A percentile compares a stretch with the other conserved stretches of the same genome.
phyloP scores from a whole-genome alignment of 2,888 invertebrate species.

The Ryuthela nishihirai region DNA sequence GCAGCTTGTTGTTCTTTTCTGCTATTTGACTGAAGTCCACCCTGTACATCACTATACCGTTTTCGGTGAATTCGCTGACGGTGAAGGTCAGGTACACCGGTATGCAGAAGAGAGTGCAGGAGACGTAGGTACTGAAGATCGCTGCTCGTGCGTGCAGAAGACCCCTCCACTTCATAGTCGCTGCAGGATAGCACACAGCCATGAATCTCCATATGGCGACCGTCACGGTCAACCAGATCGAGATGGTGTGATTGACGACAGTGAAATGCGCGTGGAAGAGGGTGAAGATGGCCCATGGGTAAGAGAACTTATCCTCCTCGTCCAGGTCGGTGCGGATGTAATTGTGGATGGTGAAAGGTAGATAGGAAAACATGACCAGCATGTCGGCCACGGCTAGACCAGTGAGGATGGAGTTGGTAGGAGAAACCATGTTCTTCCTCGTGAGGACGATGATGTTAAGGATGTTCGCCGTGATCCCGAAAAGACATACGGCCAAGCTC shows the following conservation, averaged over 20 bases:
- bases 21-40: slow-evolving; percentile 64
- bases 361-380: slow-evolving; percentile 83
- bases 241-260: slow-evolving; percentile 82
- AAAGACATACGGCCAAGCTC: slow-evolving; percentile 78
- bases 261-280: slow-evolving; percentile 86
- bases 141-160: slow-evolving; percentile 72
- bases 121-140: slow-evolving; percentile 71
- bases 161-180: slow-evolving; percentile 57
- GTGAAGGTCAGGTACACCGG: slow-evolving; percentile 79
- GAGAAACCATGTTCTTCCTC: slow-evolving; percentile 79
- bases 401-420: slow-evolving; percentile 87
- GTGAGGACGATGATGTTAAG: slow-evolving; percentile 87
- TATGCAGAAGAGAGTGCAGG: slow-evolving; percentile 77
- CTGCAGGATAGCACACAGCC: slow-evolving; percentile 61
- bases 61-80: slow-evolving; percentile 51
- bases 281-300: slow-evolving; percentile 78
- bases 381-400: slow-evolving; percentile 82
- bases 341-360: slow-evolving; percentile 80
- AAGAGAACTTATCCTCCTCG: slow-evolving; percentile 54
- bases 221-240: slow-evolving; percentile 88
- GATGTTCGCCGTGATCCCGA: slow-evolving; percentile 86
- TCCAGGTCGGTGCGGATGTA: slow-evolving; percentile 56
- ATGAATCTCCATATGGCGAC: slow-evolving; percentile 84
- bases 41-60: slow-evolving; percentile 21
- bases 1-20: slow-evolving; percentile 56